Conservation (phyloP, 2,797 vertebrate genomes). For the Alosa sapidissima region DNA sequence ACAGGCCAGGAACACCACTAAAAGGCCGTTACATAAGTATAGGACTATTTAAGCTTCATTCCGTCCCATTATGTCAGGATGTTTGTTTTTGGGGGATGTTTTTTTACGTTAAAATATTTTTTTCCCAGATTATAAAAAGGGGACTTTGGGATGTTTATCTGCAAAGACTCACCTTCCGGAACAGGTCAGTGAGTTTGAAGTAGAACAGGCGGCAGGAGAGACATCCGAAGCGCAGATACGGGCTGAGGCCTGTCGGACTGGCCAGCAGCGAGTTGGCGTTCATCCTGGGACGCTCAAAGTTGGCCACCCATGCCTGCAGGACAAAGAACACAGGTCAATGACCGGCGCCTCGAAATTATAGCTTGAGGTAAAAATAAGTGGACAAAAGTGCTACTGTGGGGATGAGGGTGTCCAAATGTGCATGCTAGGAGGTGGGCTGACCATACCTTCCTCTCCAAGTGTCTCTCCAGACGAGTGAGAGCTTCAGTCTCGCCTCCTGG, state of each 20-base stretch:
- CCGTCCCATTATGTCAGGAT: not conserved
- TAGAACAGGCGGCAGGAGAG: constrained; percentile 96
- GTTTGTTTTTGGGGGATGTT: not conserved
- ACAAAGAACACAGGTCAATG: constrained; percentile 26
- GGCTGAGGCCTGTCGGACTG: constrained; percentile 93
- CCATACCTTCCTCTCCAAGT: constrained; percentile 54
- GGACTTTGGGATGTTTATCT: not conserved
- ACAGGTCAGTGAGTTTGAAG: constrained; percentile 94
- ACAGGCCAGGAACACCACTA: not conserved
- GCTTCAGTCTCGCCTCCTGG: constrained; percentile 59
- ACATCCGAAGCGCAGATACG: constrained; percentile 95
- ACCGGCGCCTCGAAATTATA: not conserved
- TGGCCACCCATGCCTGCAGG: constrained; percentile 92
- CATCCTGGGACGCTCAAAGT: constrained; percentile 95
- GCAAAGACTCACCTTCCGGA: constrained; percentile 82
- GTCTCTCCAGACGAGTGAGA: constrained; percentile 54
- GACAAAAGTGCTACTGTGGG: not conserved
- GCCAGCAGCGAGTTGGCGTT: constrained; percentile 93
- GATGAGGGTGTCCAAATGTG: not conserved
- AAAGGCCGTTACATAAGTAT: not conserved
- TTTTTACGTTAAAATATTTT: not conserved
- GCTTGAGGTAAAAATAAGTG: not conserved
- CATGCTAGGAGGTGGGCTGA: not conserved
- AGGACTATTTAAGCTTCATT: not conserved
- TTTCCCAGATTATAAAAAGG: not conserved